Evolutionary conservation across 1,140 invertebrate genomes (phyloP).

Genomic region (Calephelis virginiensis): DNA sequence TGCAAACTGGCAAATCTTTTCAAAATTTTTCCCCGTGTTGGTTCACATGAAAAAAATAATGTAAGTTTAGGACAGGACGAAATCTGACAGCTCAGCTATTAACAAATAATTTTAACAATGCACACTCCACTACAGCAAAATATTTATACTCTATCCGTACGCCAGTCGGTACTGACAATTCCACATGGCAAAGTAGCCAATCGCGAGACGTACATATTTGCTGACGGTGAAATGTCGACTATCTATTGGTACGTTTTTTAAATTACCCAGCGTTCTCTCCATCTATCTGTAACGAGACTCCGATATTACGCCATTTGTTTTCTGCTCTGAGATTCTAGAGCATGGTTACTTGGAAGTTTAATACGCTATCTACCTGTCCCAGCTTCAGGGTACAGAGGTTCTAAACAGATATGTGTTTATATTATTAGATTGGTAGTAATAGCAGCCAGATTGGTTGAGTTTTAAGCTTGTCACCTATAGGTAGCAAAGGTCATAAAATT

Average conservation of each 20-base stretch:
- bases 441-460: too few relatives aligned
- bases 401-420: neutral
- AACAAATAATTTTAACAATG: too few relatives aligned
- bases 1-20: too few relatives aligned
- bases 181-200: constrained; percentile 43
- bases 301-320: constrained; percentile 22
- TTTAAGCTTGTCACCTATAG: too few relatives aligned
- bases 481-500: too few relatives aligned
- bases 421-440: neutral
- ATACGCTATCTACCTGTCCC: neutral
- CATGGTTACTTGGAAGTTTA: constrained; percentile 4
- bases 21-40: too few relatives aligned
- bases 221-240: constrained; percentile 39
- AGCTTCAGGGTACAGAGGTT: neutral
- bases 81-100: too few relatives aligned
- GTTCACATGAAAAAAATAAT: too few relatives aligned
- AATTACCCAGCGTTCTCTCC: constrained; percentile 32
- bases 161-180: constrained; percentile 41
- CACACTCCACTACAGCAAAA: too few relatives aligned
- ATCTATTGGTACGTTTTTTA: constrained; percentile 37
- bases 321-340: constrained; percentile 13
- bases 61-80: too few relatives aligned
- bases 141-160: constrained; percentile 24
- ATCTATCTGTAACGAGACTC: constrained; percentile 29
- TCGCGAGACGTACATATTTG: constrained; percentile 44